Conservation (phyloP, 2,113 vertebrate species). For the Dipodomys merriami region DNA sequence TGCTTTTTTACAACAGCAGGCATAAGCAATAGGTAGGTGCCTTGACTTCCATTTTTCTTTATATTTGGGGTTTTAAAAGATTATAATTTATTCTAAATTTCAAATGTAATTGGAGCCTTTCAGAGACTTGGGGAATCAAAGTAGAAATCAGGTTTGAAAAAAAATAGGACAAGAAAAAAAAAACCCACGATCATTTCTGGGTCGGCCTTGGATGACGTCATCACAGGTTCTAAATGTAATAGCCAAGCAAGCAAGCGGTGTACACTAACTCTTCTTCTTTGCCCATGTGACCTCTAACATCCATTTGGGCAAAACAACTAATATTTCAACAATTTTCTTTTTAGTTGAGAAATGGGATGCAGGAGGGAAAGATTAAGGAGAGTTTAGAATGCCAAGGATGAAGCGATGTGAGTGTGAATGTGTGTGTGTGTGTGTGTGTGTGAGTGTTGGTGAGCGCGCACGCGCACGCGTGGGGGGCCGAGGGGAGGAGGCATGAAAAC, state of each 20-base stretch:
- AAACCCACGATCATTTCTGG: slow-evolving; percentile 83
- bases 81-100: slow-evolving; percentile 31
- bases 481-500: slow-evolving; percentile 86
- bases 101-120: slow-evolving; percentile 24
- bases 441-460: slow-evolving; percentile 46
- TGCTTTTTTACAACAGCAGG: slow-evolving; percentile 63
- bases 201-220: slow-evolving; percentile 89
- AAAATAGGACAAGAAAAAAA: slow-evolving; percentile 81
- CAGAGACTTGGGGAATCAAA: slow-evolving; percentile 77
- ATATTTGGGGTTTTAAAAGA: slow-evolving; percentile 56
- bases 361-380: slow-evolving; percentile 68
- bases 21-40: slow-evolving; percentile 60
- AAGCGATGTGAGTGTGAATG: slow-evolving; percentile 39
- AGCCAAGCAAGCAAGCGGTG: slow-evolving; percentile 71
- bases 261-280: slow-evolving; percentile 80
- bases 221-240: slow-evolving; percentile 86
- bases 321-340: slow-evolving; percentile 71
- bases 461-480: slow-evolving; percentile 73
- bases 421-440: slow-evolving; percentile 16
- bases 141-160: slow-evolving; percentile 75
- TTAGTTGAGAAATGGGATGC: slow-evolving; percentile 58
- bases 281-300: slow-evolving; percentile 86
- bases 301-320: slow-evolving; percentile 69
- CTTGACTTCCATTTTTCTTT: slow-evolving; percentile 69
- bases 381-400: slow-evolving; percentile 71